These are phyloP conservation scores for Caenorhabditis panamensis DNA, from an alignment of 2,888 invertebrate genomes.

Conservation along the genomic window DNA sequence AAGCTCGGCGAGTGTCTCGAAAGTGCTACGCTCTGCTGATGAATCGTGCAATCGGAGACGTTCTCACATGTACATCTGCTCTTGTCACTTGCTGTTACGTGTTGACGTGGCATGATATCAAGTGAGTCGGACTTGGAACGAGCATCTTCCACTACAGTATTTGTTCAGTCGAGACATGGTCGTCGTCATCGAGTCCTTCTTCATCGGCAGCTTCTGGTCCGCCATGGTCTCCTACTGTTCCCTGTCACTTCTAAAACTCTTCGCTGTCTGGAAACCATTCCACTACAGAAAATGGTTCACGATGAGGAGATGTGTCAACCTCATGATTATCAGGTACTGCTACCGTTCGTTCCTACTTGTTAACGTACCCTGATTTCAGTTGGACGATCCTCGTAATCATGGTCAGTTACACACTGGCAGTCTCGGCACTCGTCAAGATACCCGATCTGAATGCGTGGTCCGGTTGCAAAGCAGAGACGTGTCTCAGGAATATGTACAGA, in stretches of 20 bases:
- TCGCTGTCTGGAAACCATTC: conserved; percentile 77
- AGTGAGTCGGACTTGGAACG: conserved; percentile 63
- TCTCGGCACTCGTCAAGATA: conserved; percentile 75
- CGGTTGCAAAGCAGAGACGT: conserved; percentile 78
- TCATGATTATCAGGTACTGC: conserved; percentile 73
- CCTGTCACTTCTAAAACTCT: conserved; percentile 74
- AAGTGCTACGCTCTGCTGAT: conserved; percentile 80
- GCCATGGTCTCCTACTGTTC: conserved; percentile 77
- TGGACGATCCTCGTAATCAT: conserved; percentile 76
- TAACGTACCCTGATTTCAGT: conserved; percentile 53
- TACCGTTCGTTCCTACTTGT: background rate
- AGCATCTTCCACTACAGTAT: background rate
- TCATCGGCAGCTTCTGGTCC: conserved; percentile 77
- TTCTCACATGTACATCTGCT: conserved; percentile 73
- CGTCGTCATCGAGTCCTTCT: conserved; percentile 75
- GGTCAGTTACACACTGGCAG: conserved; percentile 70
- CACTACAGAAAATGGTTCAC: conserved; percentile 78
- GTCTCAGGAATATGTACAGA: conserved; percentile 71
- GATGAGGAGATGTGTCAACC: conserved; percentile 76
- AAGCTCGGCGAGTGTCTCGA: conserved; percentile 73
- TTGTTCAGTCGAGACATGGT: conserved; percentile 75
- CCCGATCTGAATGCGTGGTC: conserved; percentile 77
- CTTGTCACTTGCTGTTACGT: conserved; percentile 71
- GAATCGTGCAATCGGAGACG: conserved; percentile 79
- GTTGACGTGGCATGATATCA: conserved; percentile 70